Percentiles rank a stretch among this genome's conserved stretches.
These are phyloP conservation scores for Xanthorhoe spadicearia DNA, from an alignment of 2,888 invertebrate genomes.

Conservation along the genomic window DNA sequence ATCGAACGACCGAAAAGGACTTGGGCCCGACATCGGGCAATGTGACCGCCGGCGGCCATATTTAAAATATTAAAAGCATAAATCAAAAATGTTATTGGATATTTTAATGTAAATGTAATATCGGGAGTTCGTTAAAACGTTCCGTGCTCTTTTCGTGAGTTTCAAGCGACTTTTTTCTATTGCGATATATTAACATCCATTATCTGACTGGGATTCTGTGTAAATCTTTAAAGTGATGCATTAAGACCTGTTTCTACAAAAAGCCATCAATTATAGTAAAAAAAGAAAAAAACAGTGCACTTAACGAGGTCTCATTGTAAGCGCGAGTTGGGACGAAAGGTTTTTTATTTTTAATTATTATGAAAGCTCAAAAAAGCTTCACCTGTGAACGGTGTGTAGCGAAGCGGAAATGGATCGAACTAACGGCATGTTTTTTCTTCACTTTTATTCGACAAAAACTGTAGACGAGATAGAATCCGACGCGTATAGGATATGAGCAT, in stretches of 20 bases:
- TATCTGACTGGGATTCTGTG: conserved; percentile 42
- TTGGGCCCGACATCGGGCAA: conserved; percentile 51
- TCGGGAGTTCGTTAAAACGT: conserved; percentile 57
- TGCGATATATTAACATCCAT: conserved; percentile 52
- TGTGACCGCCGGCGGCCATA: conserved; percentile 75
- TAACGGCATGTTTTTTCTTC: conserved; percentile 75
- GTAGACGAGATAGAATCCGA: conserved; percentile 73
- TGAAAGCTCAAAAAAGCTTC: conserved; percentile 74
- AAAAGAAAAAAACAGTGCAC: conserved; percentile 61
- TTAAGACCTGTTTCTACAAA: conserved; percentile 51
- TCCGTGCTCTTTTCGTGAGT: conserved; percentile 45
- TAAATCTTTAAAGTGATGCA: conserved; percentile 39
- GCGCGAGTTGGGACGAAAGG: conserved; percentile 54
- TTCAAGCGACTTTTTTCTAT: conserved; percentile 52
- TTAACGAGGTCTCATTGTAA: conserved; percentile 75
- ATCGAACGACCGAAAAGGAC: conserved; percentile 65
- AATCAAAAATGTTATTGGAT: conserved; percentile 78
- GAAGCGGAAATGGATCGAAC: conserved; percentile 80
- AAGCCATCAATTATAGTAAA: conserved; percentile 61
- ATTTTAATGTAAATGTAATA: conserved; percentile 74
- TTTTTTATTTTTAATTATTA: conserved; percentile 73
- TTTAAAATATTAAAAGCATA: conserved; percentile 80
- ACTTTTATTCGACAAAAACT: conserved; percentile 72
- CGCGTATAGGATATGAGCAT: conserved; percentile 74
- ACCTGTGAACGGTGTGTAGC: conserved; percentile 79